Percentiles rank a stretch among this genome's conserved stretches.
phyloP scores from a whole-genome alignment of 64 coral and sea anemone species.

The Porites australiensis region DNA sequence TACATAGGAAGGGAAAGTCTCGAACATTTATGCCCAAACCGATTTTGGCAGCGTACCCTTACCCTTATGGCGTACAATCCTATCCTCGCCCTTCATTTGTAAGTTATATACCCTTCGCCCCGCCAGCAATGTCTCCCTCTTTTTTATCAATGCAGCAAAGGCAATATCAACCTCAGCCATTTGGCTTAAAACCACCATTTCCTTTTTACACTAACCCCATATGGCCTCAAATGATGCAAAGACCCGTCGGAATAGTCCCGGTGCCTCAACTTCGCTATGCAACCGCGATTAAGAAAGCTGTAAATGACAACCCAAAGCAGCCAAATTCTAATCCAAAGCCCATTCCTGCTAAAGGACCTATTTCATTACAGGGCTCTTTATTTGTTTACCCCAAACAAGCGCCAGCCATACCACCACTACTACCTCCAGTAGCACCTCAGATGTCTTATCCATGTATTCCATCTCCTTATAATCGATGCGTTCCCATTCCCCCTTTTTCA shows the following conservation, averaged over 20 bases:
- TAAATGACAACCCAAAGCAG: constrained; percentile 15
- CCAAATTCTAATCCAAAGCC: neutral
- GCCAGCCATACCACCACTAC: neutral
- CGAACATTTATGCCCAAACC: constrained; percentile 25
- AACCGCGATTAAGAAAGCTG: neutral
- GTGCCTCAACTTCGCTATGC: neutral
- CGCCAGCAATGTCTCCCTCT: neutral
- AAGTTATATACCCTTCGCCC: neutral
- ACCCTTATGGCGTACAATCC: neutral
- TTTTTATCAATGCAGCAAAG: neutral
- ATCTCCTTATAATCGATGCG: neutral
- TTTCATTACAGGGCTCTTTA: constrained; percentile 19
- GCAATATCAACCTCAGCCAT: neutral
- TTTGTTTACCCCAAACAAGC: constrained; percentile 1
- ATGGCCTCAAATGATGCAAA: neutral
- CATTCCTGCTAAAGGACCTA: constrained; percentile 33
- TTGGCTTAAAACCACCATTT: neutral
- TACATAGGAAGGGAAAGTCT: constrained; percentile 28
- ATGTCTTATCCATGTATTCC: constrained; percentile 2
- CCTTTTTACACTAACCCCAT: neutral
- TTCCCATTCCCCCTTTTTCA: constrained; percentile 8
- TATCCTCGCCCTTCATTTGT: neutral
- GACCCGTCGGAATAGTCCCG: neutral
- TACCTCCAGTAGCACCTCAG: neutral
- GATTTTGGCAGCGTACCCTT: neutral